A percentile compares a stretch with the other conserved stretches of the same genome.
phyloP scores from a whole-genome alignment of 1,140 invertebrate species.

The Marisa cornuarietis region DNA sequence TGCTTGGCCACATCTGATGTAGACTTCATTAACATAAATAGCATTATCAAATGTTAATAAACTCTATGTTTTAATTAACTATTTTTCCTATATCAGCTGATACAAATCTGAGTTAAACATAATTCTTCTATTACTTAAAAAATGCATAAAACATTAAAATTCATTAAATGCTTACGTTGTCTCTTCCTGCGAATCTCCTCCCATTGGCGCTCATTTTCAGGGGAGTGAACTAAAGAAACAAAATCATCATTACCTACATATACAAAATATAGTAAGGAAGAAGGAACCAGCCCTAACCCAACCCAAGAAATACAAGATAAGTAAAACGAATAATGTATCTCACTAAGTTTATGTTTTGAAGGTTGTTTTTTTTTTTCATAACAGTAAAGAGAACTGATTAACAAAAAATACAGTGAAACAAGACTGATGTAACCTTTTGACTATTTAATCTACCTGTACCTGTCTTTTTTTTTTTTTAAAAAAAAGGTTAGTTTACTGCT shows the following conservation, averaged over 20 bases:
- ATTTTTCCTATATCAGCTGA: not conserved
- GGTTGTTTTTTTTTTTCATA: not conserved
- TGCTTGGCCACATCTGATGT: not conserved
- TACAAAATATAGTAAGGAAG: not conserved
- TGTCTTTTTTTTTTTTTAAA: not conserved
- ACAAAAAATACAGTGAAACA: not conserved
- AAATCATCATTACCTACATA: not conserved
- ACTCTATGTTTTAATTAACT: not conserved
- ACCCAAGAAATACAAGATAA: not conserved
- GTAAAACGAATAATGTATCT: not conserved
- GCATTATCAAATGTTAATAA: not conserved
- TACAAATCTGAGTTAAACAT: not conserved
- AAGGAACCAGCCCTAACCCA: not conserved
- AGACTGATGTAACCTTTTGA: not conserved
- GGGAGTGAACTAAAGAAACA: conserved; percentile 34
- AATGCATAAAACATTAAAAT: not conserved
- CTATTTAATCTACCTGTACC: not conserved
- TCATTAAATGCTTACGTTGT: conserved; percentile 32
- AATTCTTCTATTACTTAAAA: not conserved
- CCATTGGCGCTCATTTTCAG: conserved; percentile 38
- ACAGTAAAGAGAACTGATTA: too few species aligned
- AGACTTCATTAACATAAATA: not conserved
- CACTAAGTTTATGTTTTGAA: not conserved
- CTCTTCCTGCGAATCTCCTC: conserved; percentile 37
- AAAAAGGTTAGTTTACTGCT: not conserved